Evolutionary conservation across 2,113 vertebrate genomes (phyloP).

Genomic region (Ginglymostoma cirratum): DNA sequence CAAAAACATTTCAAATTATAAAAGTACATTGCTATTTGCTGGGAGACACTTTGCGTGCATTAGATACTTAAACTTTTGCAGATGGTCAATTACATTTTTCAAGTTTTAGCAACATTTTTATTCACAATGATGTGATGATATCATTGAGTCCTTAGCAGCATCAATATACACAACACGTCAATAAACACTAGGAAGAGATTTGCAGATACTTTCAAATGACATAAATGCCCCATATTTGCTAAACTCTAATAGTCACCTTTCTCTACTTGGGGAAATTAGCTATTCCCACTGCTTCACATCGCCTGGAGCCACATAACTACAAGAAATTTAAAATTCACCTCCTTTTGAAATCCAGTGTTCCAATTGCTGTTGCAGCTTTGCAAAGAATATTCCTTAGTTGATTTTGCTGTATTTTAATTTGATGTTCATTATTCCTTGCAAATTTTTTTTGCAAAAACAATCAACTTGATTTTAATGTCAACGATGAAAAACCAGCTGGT

Average conservation of each 20-base stretch:
- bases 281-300: slow-evolving; percentile 17
- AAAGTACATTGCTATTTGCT: neutral
- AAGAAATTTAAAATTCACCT: neutral
- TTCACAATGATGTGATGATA: neutral
- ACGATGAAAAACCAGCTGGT: neutral
- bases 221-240: neutral
- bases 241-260: slow-evolving; percentile 1
- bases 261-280: slow-evolving; percentile 24
- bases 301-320: neutral
- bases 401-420: neutral
- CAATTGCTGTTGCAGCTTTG: neutral
- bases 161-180: neutral
- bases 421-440: neutral
- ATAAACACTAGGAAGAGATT: neutral
- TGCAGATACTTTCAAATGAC: neutral
- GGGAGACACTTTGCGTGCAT: neutral
- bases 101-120: neutral
- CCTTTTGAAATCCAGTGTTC: neutral
- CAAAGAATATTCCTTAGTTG: neutral
- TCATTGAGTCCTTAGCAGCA: neutral
- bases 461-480: neutral
- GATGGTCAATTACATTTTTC: neutral
- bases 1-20: neutral
- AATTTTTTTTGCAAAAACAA: neutral
- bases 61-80: neutral